A percentile compares a stretch with the other conserved stretches of the same genome.
Conservation (phyloP, 2,797 vertebrate genomes). For the Tenualosa thibaudeaui region DNA sequence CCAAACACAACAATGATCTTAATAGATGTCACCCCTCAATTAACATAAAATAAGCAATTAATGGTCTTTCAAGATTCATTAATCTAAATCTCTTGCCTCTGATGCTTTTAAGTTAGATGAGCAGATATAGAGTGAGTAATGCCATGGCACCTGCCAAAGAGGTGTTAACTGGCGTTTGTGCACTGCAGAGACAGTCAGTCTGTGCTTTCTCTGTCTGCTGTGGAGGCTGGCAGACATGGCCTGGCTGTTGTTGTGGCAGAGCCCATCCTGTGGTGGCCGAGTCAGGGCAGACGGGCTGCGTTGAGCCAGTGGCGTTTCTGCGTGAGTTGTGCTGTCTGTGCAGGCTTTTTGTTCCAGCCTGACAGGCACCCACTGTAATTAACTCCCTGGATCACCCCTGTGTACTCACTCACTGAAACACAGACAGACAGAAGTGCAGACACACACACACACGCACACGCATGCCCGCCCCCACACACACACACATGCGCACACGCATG, state of each 20-base stretch:
- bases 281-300: conserved; percentile 49
- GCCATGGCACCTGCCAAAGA: conserved; percentile 1
- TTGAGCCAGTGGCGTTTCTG: conserved; percentile 76
- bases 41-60: not conserved
- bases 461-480: conserved; percentile 32
- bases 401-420: conserved; percentile 73
- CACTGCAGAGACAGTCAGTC: conserved; percentile 3
- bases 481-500: conserved; percentile 13
- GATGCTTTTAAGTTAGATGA: no score
- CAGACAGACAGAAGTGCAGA: conserved; percentile 49
- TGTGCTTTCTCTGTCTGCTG: conserved; percentile 15
- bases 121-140: not conserved
- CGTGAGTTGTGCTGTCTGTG: conserved; percentile 78
- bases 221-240: not conserved
- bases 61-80: not conserved
- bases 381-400: conserved; percentile 78
- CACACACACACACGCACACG: conserved; percentile 42
- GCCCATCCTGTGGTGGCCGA: conserved; percentile 36
- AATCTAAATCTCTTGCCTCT: not conserved
- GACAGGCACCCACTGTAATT: conserved; percentile 77
- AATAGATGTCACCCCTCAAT: not conserved
- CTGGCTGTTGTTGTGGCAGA: conserved; percentile 19
- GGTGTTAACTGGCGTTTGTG: not conserved
- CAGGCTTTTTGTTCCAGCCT: conserved; percentile 78
- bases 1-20: not conserved